Evolutionary conservation across 1,140 invertebrate species (phyloP).

Genomic region (Drosophila parabipectinata): DNA sequence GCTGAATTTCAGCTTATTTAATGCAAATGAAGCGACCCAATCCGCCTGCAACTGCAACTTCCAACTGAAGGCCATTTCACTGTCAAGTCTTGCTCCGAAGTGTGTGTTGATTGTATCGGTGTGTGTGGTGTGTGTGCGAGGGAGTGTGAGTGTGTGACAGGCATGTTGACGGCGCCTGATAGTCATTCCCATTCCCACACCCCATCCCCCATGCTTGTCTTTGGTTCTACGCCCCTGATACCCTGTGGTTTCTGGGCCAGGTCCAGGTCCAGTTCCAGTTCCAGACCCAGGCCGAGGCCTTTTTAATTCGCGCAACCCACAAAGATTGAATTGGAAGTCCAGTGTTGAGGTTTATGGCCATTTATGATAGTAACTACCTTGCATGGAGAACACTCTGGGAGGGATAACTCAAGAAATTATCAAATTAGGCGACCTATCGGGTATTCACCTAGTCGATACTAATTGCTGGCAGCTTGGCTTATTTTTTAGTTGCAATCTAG

Average conservation of each 20-base stretch:
- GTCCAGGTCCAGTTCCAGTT: not conserved
- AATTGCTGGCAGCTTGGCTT: not conserved
- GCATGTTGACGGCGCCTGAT: slow-evolving; percentile 56
- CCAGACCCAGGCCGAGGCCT: not conserved
- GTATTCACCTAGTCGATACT: not conserved
- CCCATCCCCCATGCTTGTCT: not conserved
- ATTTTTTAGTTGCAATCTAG: slow-evolving; percentile 37
- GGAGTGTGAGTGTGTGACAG: slow-evolving; percentile 28
- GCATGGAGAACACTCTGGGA: not conserved
- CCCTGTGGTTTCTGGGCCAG: slow-evolving; percentile 2
- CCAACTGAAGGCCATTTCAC: slow-evolving; percentile 59
- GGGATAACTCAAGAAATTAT: not conserved
- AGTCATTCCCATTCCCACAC: slow-evolving; percentile 24
- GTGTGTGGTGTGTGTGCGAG: not conserved
- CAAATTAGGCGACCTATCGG: not conserved
- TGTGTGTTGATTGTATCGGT: slow-evolving; percentile 9
- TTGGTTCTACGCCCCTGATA: not conserved
- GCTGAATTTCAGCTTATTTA: slow-evolving; percentile 84
- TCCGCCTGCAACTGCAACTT: slow-evolving; percentile 12
- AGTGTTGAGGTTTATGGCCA: not conserved
- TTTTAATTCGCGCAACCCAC: not conserved
- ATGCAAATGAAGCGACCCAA: slow-evolving; percentile 81
- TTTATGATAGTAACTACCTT: not conserved
- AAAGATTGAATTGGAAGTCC: too few species aligned
- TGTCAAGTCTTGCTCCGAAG: slow-evolving; percentile 49